Evolutionary conservation across 2,113 vertebrate species (phyloP).

Genomic region (Dipodomys spectabilis): DNA sequence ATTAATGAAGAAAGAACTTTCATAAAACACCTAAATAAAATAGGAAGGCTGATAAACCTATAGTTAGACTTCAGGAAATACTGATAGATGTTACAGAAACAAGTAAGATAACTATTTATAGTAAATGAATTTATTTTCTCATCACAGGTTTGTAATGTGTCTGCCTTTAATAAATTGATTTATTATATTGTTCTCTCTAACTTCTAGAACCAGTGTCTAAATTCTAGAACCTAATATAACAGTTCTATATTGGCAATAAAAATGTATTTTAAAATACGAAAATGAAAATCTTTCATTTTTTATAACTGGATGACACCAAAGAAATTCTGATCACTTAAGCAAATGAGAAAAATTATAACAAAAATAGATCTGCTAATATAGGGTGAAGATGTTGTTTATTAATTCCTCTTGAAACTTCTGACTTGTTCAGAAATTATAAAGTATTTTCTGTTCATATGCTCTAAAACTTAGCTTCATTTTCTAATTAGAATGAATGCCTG

Average conservation of each 20-base stretch:
- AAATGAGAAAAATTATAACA: background rate
- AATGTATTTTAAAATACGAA: slow-evolving; percentile 2
- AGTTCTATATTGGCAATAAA: background rate
- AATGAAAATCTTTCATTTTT: slow-evolving; percentile 32
- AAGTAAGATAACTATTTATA: background rate
- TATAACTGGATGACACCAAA: background rate
- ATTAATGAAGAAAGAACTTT: background rate
- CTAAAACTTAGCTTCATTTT: background rate
- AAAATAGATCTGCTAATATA: background rate
- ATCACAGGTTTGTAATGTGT: background rate
- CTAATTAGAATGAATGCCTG: slow-evolving; percentile 22
- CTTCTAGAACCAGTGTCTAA: background rate
- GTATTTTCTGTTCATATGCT: background rate
- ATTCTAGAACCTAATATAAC: background rate
- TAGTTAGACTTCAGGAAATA: background rate
- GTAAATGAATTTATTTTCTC: background rate
- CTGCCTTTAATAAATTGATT: background rate
- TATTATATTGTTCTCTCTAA: background rate
- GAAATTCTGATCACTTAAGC: background rate
- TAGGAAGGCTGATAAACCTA: background rate
- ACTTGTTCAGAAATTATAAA: background rate
- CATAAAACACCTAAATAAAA: background rate
- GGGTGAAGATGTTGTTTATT: background rate
- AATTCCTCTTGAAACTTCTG: background rate
- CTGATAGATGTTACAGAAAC: background rate